phyloP scores from a whole-genome alignment of 2,888 invertebrate genomes.

The Nephrotoma flavescens region DNA sequence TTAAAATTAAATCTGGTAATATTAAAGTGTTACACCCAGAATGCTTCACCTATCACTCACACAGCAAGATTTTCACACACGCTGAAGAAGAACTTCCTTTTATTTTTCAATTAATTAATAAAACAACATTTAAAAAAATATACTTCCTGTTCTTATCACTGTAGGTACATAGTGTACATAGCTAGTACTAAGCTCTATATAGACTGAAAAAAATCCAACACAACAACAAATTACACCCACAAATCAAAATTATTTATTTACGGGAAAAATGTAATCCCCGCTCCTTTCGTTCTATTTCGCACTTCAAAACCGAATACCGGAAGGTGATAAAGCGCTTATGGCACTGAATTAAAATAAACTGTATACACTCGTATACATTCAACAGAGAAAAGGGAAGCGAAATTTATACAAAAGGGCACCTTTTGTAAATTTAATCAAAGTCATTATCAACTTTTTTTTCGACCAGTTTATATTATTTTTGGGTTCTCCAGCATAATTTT shows the following conservation, averaged over 20 bases:
- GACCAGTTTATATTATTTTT: not conserved
- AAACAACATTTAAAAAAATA: not conserved
- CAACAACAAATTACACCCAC: not conserved
- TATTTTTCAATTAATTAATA: not conserved
- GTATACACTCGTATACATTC: not conserved
- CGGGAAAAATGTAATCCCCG: not conserved
- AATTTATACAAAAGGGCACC: not conserved
- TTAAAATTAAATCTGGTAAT: not conserved
- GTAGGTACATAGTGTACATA: not conserved
- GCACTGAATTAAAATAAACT: not conserved
- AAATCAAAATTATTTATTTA: not conserved
- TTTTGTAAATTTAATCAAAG: not conserved
- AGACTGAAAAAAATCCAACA: not conserved
- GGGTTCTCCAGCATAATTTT: not conserved
- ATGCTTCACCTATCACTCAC: not conserved
- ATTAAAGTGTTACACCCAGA: not conserved
- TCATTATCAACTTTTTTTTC: not conserved
- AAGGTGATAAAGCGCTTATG: not conserved
- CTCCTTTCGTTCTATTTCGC: not conserved
- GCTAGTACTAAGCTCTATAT: not conserved
- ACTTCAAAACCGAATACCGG: not conserved
- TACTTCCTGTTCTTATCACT: not conserved
- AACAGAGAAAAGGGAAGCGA: not conserved
- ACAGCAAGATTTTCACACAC: not conserved
- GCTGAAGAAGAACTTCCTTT: not conserved